A percentile compares a stretch with the other conserved stretches of the same genome.
These are phyloP conservation scores for Ardeotis arabs DNA, from an alignment of 2,113 vertebrate genomes.

Conservation along the genomic window DNA sequence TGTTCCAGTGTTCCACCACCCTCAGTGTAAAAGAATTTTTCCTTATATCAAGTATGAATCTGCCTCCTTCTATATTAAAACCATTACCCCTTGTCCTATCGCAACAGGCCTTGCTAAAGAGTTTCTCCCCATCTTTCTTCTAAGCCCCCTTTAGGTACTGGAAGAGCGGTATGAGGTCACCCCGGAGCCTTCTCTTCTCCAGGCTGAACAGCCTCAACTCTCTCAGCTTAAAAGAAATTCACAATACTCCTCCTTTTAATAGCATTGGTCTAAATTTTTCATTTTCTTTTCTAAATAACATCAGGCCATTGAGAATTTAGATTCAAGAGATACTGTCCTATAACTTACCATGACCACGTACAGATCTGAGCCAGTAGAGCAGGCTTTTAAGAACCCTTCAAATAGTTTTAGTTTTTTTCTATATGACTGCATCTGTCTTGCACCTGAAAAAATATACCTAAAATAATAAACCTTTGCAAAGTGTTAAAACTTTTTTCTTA, in stretches of 20 bases:
- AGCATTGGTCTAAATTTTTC: not conserved
- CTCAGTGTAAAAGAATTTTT: too few species aligned
- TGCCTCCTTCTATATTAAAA: too few species aligned
- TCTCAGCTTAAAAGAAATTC: not conserved
- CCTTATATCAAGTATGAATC: too few species aligned
- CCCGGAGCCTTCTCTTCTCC: too few species aligned
- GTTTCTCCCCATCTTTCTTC: too few species aligned
- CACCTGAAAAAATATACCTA: not conserved
- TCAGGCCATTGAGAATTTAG: not conserved
- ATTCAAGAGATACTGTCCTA: not conserved
- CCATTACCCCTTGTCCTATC: too few species aligned
- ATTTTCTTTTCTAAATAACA: not conserved
- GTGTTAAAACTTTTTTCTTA: not conserved
- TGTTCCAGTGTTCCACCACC: too few species aligned
- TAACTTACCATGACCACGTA: not conserved
- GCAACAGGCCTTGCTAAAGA: too few species aligned
- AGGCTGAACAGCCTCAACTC: too few species aligned
- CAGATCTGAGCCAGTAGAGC: not conserved
- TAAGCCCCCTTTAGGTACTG: too few species aligned
- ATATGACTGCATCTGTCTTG: not conserved
- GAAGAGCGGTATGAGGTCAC: too few species aligned
- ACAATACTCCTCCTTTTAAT: not conserved
- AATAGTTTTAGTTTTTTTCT: rapidly evolving
- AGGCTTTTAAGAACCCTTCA: not conserved
- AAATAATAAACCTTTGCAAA: not conserved